phyloP scores from a whole-genome alignment of 2,888 invertebrate species.

The Orchesellides sinensis region DNA sequence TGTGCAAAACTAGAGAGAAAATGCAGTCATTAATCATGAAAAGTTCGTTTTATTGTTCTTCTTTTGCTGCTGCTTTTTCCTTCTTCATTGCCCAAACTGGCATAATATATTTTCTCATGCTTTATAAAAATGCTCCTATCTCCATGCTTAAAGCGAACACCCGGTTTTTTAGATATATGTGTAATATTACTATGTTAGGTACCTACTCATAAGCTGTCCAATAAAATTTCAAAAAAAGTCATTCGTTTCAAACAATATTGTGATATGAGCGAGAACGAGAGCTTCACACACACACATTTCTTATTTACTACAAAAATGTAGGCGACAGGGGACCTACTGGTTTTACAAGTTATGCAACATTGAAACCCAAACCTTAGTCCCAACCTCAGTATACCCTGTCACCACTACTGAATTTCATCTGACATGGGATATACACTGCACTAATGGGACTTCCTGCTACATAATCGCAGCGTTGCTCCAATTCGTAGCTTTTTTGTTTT shows the following conservation, averaged over 20 bases:
- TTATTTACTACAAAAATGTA: too few species aligned
- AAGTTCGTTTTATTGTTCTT: conserved; percentile 59
- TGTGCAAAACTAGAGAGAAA: conserved; percentile 64
- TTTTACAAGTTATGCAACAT: background rate
- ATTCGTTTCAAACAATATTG: background rate
- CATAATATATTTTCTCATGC: background rate
- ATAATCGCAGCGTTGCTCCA: background rate
- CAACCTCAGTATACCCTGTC: background rate
- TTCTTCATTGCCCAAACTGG: conserved; percentile 15
- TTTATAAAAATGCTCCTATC: background rate
- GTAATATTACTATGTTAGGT: background rate
- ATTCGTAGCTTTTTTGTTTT: background rate
- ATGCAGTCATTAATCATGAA: conserved; percentile 68
- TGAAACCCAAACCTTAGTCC: background rate
- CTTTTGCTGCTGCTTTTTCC: conserved; percentile 27
- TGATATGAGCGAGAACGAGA: background rate
- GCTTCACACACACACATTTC: too few species aligned
- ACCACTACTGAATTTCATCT: background rate
- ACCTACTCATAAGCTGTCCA: background rate
- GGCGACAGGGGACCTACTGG: background rate
- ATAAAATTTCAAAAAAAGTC: conserved; percentile 12
- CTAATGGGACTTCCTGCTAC: background rate
- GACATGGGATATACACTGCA: background rate
- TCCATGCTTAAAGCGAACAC: too few species aligned
- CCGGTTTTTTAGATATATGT: too few species aligned